phyloP scores from a whole-genome alignment of 92 coral and sea anemone species.

The Phenganax stokvisi region DNA sequence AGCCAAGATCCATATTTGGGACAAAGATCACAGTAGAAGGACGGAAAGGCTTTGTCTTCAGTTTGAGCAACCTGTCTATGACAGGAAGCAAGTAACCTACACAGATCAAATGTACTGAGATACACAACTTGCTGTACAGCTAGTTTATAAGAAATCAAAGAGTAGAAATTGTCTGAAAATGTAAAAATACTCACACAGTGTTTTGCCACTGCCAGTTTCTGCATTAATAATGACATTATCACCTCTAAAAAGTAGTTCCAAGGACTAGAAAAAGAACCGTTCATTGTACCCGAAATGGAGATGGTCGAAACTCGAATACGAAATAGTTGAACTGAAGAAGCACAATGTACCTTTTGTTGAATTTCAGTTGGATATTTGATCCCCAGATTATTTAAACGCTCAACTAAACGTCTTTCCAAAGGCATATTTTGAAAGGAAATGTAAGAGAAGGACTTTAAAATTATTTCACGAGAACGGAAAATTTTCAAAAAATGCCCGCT shows the following conservation, averaged over 20 bases:
- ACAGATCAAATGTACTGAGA: neutral
- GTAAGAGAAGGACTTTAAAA: slow-evolving; percentile 7
- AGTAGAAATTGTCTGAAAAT: neutral
- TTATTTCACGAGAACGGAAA: neutral
- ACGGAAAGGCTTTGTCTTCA: slow-evolving; percentile 41
- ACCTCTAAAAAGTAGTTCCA: slow-evolving; percentile 53
- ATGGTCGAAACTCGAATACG: too few relatives aligned
- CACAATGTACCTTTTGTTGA: slow-evolving; percentile 59
- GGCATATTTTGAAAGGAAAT: slow-evolving; percentile 49
- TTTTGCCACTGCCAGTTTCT: slow-evolving; percentile 97
- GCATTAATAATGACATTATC: slow-evolving; percentile 79
- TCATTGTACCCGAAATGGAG: neutral
- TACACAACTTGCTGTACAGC: neutral
- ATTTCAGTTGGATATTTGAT: slow-evolving; percentile 60
- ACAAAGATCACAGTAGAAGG: slow-evolving; percentile 69
- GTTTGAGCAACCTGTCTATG: slow-evolving; percentile 55
- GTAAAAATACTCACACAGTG: slow-evolving; percentile 63
- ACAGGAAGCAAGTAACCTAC: slow-evolving; percentile 86
- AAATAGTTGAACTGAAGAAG: neutral
- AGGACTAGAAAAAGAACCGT: slow-evolving; percentile 53
- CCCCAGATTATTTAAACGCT: slow-evolving; percentile 52
- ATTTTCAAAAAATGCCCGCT: neutral
- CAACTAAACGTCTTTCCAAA: slow-evolving; percentile 50
- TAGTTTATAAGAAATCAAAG: too few relatives aligned
- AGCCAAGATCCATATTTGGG: slow-evolving; percentile 84